Conservation (phyloP, 2,797 vertebrate species). For the Sebastes oblongus region DNA sequence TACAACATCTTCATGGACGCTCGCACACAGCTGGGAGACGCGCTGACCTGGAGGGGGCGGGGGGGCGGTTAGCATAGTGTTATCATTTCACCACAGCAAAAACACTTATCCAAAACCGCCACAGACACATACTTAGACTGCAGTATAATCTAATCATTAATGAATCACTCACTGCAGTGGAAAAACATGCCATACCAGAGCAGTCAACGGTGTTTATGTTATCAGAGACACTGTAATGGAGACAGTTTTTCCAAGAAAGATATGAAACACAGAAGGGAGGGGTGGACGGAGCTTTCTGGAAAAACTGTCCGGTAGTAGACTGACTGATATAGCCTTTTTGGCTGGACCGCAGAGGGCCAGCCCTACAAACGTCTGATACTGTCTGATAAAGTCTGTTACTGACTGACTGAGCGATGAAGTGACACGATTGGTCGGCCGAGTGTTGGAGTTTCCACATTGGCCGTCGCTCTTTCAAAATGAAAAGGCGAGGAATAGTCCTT, state of each 20-base stretch:
- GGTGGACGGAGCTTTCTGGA: neutral
- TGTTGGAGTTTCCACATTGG: too few relatives aligned
- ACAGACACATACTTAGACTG: conserved; percentile 11
- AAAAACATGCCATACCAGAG: conserved; percentile 52
- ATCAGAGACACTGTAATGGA: conserved; percentile 35
- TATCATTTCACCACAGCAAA: conserved; percentile 32
- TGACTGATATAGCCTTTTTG: neutral
- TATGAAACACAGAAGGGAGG: conserved; percentile 16
- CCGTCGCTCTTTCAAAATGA: too few relatives aligned
- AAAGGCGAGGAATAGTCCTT: too few relatives aligned
- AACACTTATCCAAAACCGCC: conserved; percentile 29
- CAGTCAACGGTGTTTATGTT: conserved; percentile 45
- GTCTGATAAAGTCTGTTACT: too few relatives aligned
- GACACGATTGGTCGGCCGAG: too few relatives aligned
- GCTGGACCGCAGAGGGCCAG: too few relatives aligned
- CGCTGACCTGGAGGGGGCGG: conserved; percentile 84
- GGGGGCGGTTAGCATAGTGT: conserved; percentile 24
- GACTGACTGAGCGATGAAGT: too few relatives aligned
- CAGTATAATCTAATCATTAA: conserved; percentile 51
- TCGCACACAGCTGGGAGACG: conserved; percentile 88
- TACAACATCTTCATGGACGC: conserved; percentile 97
- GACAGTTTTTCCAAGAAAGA: conserved; percentile 26
- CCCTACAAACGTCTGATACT: too few relatives aligned
- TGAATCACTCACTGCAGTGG: conserved; percentile 52
- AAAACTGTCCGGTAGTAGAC: neutral